Evolutionary conservation across 2,113 vertebrate species (phyloP).

Genomic region (Emydura subglobosa): DNA sequence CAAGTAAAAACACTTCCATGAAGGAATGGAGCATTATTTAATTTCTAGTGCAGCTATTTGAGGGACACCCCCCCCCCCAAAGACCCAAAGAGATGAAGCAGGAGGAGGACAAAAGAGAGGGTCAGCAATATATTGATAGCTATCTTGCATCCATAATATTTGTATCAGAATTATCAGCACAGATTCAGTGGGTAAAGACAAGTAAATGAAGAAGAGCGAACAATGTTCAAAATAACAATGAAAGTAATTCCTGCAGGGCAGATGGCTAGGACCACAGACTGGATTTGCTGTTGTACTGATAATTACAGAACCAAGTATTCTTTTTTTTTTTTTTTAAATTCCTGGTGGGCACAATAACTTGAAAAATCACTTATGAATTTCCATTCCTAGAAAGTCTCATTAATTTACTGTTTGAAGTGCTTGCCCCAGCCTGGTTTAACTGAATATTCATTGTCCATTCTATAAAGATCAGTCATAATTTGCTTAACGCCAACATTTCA

Average conservation of each 20-base stretch:
- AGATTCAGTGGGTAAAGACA: background rate
- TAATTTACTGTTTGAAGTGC: background rate
- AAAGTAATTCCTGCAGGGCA: constrained; percentile 40
- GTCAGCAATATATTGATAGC: background rate
- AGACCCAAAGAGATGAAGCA: background rate
- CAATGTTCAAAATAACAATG: constrained; percentile 13
- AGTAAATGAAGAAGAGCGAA: background rate
- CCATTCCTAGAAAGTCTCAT: background rate
- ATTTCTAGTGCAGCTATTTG: background rate
- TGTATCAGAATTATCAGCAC: background rate
- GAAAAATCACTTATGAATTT: constrained; percentile 2
- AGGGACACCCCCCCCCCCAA: background rate
- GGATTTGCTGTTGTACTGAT: constrained; percentile 35
- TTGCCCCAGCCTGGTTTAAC: constrained; percentile 20
- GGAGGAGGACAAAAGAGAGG: background rate
- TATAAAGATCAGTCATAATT: constrained; percentile 13
- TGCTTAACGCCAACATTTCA: background rate
- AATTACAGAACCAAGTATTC: constrained; percentile 53
- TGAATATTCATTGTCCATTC: background rate
- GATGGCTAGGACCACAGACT: constrained; percentile 24
- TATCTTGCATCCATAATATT: background rate
- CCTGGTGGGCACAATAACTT: constrained; percentile 6
- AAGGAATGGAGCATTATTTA: background rate
- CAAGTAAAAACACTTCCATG: background rate
- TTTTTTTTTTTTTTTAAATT: constrained; percentile 29